These are phyloP conservation scores for Seira sanloemensis DNA, from an alignment of 2,888 invertebrate species.

Conservation along the genomic window DNA sequence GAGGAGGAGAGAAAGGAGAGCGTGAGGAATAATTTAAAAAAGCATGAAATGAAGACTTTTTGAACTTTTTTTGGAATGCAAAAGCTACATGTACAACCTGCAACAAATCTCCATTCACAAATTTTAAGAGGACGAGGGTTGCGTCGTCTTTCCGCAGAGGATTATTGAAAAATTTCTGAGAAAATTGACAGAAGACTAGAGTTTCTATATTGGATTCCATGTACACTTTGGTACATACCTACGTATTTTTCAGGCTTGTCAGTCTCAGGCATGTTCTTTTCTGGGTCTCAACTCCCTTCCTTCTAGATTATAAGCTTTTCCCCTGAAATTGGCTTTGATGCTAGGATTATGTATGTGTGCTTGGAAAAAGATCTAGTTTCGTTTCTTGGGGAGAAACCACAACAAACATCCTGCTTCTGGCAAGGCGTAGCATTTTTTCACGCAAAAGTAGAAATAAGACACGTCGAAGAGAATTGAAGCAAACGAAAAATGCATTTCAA, in stretches of 20 bases:
- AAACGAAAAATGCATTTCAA: neutral
- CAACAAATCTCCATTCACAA: neutral
- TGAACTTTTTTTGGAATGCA: too few relatives aligned
- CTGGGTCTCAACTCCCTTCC: neutral
- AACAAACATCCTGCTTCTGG: neutral
- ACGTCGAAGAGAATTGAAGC: neutral
- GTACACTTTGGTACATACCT: neutral
- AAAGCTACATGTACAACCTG: neutral
- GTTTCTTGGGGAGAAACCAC: slow-evolving; percentile 15
- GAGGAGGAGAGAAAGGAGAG: too few relatives aligned
- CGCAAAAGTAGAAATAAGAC: neutral
- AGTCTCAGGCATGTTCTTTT: slow-evolving; percentile 36
- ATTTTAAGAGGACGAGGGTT: neutral
- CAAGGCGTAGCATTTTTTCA: neutral
- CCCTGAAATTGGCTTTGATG: too few relatives aligned
- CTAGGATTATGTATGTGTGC: neutral
- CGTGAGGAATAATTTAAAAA: too few relatives aligned
- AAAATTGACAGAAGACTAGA: neutral
- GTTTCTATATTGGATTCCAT: slow-evolving; percentile 13
- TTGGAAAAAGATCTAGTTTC: slow-evolving; percentile 26
- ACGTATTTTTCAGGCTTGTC: slow-evolving; percentile 40
- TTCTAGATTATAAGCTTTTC: neutral
- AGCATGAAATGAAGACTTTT: too few relatives aligned
- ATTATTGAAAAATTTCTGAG: neutral
- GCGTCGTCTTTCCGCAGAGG: neutral